Conservation (phyloP, 2,797 vertebrate genomes). For the Esox lucius region DNA sequence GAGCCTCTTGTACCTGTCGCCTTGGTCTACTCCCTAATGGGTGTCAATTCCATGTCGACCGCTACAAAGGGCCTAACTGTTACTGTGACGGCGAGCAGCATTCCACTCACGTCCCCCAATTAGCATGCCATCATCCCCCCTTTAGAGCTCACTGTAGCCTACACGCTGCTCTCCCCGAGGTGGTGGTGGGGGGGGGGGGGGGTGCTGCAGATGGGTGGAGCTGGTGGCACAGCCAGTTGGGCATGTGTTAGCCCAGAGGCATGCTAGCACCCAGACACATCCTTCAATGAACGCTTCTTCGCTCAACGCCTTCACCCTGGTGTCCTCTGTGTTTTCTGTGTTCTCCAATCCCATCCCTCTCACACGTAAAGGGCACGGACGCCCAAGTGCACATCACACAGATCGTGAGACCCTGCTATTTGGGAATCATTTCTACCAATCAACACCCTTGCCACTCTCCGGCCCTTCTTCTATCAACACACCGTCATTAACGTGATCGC, state of each 20-base stretch:
- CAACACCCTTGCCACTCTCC: constrained; percentile 47
- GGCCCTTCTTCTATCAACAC: constrained; percentile 53
- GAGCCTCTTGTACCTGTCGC: constrained; percentile 26
- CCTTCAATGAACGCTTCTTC: neutral
- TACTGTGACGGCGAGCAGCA: constrained; percentile 37
- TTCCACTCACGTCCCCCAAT: constrained; percentile 38
- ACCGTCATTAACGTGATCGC: constrained; percentile 57
- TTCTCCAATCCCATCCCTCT: neutral
- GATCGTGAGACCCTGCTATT: too few species aligned
- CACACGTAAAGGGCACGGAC: too few species aligned
- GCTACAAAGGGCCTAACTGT: constrained; percentile 38
- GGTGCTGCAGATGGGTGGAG: constrained; percentile 4
- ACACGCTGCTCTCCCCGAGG: neutral
- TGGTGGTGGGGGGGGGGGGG: neutral
- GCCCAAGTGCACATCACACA: too few species aligned
- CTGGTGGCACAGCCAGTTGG: constrained; percentile 3
- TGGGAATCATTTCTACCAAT: constrained; percentile 58
- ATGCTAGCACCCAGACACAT: neutral
- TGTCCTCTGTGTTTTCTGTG: neutral
- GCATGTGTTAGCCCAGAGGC: neutral
- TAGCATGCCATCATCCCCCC: constrained; percentile 48
- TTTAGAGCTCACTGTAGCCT: constrained; percentile 20
- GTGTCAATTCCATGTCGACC: constrained; percentile 41
- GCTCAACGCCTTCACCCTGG: neutral
- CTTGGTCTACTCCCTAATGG: constrained; percentile 30